A percentile compares a stretch with the other conserved stretches of the same genome.
phyloP scores from a whole-genome alignment of 2,797 vertebrate genomes.

The Artibeus lituratus region DNA sequence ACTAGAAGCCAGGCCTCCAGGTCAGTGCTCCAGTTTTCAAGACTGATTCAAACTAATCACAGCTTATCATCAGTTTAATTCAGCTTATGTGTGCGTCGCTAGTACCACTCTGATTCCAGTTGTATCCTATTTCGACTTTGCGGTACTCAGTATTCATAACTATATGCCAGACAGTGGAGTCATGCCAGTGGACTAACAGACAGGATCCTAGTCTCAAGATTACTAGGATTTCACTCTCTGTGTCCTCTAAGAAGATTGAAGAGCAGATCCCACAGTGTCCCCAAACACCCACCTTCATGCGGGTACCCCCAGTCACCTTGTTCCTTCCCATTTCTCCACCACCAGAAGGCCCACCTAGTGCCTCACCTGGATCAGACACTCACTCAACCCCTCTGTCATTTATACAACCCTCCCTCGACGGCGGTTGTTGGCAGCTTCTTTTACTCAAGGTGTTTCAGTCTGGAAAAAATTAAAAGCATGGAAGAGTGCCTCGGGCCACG shows the following conservation, averaged over 20 bases:
- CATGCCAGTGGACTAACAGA: background rate
- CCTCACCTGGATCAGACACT: constrained; percentile 44
- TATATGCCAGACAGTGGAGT: background rate
- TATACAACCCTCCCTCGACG: background rate
- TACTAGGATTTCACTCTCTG: background rate
- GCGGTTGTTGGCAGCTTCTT: constrained; percentile 46
- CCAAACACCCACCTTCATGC: fast-evolving
- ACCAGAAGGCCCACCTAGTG: constrained; percentile 53
- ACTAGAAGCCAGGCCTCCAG: background rate
- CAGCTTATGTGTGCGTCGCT: fast-evolving
- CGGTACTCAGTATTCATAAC: background rate
- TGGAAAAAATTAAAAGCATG: constrained; percentile 63
- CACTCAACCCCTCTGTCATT: background rate
- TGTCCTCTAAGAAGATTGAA: background rate
- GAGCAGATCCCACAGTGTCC: background rate
- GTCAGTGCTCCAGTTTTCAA: background rate
- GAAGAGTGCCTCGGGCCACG: constrained; percentile 39
- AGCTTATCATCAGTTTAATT: background rate
- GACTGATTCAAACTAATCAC: background rate
- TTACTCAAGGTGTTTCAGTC: constrained; percentile 45
- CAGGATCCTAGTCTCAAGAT: background rate
- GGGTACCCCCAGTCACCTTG: fast-evolving
- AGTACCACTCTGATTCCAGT: background rate
- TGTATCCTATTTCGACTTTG: background rate
- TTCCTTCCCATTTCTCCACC: background rate